Percentiles rank a stretch among this genome's conserved stretches.
Evolutionary conservation across 1,140 invertebrate species (phyloP).

Genomic region (Bacillus rossius): DNA sequence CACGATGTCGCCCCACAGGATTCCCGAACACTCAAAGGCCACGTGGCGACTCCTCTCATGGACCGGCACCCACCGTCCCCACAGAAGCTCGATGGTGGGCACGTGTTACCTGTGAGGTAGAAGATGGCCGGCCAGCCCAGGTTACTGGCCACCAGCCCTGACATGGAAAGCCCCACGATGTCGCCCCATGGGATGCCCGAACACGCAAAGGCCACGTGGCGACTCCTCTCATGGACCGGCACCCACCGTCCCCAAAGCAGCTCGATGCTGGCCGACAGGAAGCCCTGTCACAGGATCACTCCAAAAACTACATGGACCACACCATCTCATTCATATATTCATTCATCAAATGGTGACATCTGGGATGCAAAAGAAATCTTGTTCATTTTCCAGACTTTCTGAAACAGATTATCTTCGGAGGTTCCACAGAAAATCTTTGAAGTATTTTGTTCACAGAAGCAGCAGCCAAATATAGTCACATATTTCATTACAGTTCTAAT

Average conservation of each 20-base stretch:
- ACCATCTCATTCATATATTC: too few species aligned
- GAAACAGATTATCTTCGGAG: too few species aligned
- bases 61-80: slow-evolving; percentile 84
- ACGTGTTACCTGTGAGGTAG: slow-evolving; percentile 70
- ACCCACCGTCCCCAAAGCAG: slow-evolving; percentile 85
- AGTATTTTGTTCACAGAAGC: too few species aligned
- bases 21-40: slow-evolving; percentile 74
- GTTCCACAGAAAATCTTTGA: too few species aligned
- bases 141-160: slow-evolving; percentile 61
- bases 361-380: too few species aligned
- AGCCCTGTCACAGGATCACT: slow-evolving; percentile 54
- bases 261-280: slow-evolving; percentile 86
- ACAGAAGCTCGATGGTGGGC: slow-evolving; percentile 74
- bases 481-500: too few species aligned
- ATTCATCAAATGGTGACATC: too few species aligned
- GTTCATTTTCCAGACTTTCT: too few species aligned
- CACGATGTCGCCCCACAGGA: slow-evolving; percentile 75
- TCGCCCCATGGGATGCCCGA: slow-evolving; percentile 80
- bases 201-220: slow-evolving; percentile 70
- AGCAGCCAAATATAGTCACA: too few species aligned
- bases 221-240: slow-evolving; percentile 74
- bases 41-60: slow-evolving; percentile 71
- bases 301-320: too few species aligned
- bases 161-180: slow-evolving; percentile 70
- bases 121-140: slow-evolving; percentile 85